Evolutionary conservation across 2,797 vertebrate species (phyloP).

Genomic region (Chelon labrosus): DNA sequence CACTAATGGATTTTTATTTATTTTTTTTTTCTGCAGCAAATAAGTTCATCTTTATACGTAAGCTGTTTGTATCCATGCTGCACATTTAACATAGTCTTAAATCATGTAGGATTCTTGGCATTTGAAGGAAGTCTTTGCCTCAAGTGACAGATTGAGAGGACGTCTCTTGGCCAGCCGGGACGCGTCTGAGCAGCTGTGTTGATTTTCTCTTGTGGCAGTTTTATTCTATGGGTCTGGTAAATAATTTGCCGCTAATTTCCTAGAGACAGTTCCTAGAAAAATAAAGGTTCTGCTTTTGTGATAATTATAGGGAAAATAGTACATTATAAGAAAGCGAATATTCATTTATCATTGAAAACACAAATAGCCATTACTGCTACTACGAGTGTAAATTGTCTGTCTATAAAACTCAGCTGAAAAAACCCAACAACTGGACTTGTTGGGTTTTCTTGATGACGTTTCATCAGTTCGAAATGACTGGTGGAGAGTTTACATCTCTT

Average conservation of each 20-base stretch:
- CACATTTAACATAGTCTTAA: slow-evolving; percentile 13
- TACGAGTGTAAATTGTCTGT: too few relatives aligned
- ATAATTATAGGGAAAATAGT: not conserved
- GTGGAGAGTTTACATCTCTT: too few relatives aligned
- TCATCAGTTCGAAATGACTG: too few relatives aligned
- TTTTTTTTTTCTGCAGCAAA: not conserved
- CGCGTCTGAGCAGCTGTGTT: not conserved
- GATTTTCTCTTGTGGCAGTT: not conserved
- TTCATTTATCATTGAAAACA: too few relatives aligned
- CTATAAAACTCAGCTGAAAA: too few relatives aligned
- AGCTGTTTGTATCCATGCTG: not conserved
- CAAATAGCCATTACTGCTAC: too few relatives aligned
- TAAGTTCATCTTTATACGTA: too few relatives aligned
- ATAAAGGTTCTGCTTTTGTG: too few relatives aligned
- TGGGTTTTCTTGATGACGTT: too few relatives aligned
- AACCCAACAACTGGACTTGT: too few relatives aligned
- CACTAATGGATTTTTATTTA: slow-evolving; percentile 2
- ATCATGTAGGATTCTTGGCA: slow-evolving; percentile 10
- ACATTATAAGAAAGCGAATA: too few relatives aligned
- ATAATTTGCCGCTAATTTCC: not conserved
- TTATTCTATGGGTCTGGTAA: not conserved
- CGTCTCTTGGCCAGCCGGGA: not conserved
- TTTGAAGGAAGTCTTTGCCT: slow-evolving; percentile 10
- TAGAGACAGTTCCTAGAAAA: not conserved
- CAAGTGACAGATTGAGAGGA: not conserved